phyloP scores from a whole-genome alignment of 2,797 vertebrate genomes.

The Cyprinella venusta region DNA sequence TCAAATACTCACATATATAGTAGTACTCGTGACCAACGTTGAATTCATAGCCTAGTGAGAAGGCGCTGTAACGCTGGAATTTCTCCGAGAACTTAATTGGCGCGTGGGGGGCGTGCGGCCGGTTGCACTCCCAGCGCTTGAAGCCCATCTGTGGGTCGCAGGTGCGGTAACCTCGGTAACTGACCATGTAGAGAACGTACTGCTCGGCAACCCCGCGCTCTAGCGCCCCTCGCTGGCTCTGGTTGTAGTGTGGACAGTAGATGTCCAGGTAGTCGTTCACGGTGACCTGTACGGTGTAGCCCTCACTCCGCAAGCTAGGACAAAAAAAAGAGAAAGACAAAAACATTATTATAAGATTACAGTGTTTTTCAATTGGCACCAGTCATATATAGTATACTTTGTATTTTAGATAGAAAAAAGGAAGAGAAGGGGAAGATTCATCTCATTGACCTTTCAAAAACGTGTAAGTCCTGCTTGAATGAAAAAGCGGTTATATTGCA shows the following conservation, averaged over 20 bases:
- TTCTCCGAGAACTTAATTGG: conserved; percentile 98
- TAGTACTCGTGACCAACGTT: conserved; percentile 87
- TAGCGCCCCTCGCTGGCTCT: conserved; percentile 72
- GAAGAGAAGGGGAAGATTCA: conserved; percentile 27
- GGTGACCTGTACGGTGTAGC: conserved; percentile 87
- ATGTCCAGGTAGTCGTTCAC: conserved; percentile 89
- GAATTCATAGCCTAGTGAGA: conserved; percentile 89
- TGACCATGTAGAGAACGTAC: conserved; percentile 89
- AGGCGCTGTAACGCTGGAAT: conserved; percentile 90
- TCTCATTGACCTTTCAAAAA: conserved; percentile 43
- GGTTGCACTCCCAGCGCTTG: conserved; percentile 90
- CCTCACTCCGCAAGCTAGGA: conserved; percentile 81
- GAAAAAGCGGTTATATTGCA: conserved; percentile 42
- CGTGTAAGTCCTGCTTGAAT: conserved; percentile 13
- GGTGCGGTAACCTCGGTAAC: conserved; percentile 79
- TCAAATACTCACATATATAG: conserved; percentile 83
- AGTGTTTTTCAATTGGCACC: background rate
- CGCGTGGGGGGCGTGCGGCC: conserved; percentile 86
- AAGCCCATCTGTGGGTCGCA: conserved; percentile 86
- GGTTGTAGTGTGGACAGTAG: conserved; percentile 87
- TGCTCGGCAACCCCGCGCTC: conserved; percentile 84
- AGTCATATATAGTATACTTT: background rate
- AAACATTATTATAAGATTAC: background rate
- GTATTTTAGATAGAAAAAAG: background rate
- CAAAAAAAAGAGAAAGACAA: background rate